Percentiles rank a stretch among this genome's conserved stretches.
Conservation (phyloP, 2,888 invertebrate species). For the Spodoptera picta region DNA sequence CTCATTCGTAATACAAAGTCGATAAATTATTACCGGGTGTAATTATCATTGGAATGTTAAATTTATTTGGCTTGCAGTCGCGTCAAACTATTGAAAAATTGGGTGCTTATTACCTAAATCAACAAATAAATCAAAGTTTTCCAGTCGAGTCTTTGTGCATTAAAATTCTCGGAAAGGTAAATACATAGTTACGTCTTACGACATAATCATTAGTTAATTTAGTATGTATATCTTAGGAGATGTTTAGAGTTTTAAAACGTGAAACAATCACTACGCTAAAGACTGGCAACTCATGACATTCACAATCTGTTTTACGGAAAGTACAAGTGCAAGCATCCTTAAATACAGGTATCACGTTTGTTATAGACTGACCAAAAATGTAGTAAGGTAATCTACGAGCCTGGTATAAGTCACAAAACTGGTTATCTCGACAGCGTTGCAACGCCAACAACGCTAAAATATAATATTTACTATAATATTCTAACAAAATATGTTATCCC, state of each 20-base stretch:
- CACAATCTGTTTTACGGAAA: no score
- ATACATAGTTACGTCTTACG: no score
- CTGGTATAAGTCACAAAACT: conserved; percentile 1
- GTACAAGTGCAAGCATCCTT: no score
- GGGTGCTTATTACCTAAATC: conserved; percentile 20
- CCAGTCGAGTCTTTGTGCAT: no score
- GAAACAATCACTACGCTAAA: no score
- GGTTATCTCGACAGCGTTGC: not conserved
- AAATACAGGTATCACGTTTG: no score
- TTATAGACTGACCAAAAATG: not conserved
- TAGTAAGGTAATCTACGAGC: not conserved
- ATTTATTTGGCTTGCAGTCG: conserved; percentile 34
- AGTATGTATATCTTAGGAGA: no score
- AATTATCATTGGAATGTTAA: conserved; percentile 63
- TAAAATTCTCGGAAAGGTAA: no score
- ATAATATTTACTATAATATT: conserved; percentile 59
- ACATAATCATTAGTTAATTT: no score
- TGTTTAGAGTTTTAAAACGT: no score
- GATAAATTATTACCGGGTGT: conserved; percentile 65
- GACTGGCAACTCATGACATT: no score
- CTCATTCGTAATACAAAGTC: conserved; percentile 57
- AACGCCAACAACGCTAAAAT: conserved; percentile 5
- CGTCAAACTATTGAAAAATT: conserved; percentile 31
- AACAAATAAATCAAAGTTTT: conserved; percentile 25
- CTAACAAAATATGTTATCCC: conserved; percentile 74